Percentiles rank a stretch among this genome's conserved stretches.
phyloP scores from a whole-genome alignment of 2,113 vertebrate species.

The Garra rufa region DNA sequence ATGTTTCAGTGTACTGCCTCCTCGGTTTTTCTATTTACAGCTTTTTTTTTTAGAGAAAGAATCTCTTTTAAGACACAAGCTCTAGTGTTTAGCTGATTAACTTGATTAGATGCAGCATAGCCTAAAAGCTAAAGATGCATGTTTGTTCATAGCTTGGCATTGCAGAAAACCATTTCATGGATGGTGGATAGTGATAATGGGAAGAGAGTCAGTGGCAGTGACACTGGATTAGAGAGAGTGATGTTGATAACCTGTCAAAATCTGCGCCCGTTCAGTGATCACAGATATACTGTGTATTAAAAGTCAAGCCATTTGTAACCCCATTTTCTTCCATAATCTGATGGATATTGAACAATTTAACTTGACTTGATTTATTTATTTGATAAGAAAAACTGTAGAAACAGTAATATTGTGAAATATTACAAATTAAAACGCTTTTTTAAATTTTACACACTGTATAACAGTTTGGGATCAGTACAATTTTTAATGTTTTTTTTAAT shows the following conservation, averaged over 20 bases:
- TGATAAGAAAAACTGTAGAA: too few relatives aligned
- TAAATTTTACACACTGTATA: too few relatives aligned
- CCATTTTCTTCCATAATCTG: not conserved
- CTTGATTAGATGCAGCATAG: not conserved
- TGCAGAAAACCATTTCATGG: constrained; percentile 36
- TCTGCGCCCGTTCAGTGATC: not conserved
- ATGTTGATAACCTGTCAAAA: not conserved
- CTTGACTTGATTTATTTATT: not conserved
- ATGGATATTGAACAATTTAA: not conserved
- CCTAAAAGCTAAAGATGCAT: constrained; percentile 9
- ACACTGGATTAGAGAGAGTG: not conserved
- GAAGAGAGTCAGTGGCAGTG: not conserved
- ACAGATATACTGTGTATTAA: not conserved
- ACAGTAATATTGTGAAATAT: not conserved
- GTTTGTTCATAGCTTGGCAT: constrained; percentile 12
- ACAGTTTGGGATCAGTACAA: too few relatives aligned
- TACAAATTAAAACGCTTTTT: not conserved
- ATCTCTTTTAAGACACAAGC: not conserved
- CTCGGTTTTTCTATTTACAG: not conserved
- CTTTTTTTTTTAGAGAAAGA: not conserved
- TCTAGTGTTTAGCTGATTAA: not conserved
- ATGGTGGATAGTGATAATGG: constrained; percentile 19
- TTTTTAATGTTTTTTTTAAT: not conserved
- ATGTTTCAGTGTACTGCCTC: not conserved
- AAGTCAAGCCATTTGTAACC: not conserved